Percentiles rank a stretch among this genome's conserved stretches.
These are phyloP conservation scores for Sesamia inferens DNA, from an alignment of 2,888 invertebrate species.

Conservation along the genomic window DNA sequence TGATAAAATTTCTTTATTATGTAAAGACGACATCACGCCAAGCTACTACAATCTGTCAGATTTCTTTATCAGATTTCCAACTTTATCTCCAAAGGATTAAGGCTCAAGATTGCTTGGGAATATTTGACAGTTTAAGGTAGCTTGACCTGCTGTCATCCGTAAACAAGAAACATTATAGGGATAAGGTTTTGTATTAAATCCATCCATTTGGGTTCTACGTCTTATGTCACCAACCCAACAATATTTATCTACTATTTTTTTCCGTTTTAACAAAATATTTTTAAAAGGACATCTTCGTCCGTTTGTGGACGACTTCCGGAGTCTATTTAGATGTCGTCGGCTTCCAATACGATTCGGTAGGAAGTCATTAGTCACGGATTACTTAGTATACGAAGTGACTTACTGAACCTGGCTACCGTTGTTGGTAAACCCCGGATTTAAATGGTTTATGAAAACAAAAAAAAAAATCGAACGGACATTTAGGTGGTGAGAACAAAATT, in stretches of 20 bases:
- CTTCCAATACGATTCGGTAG: conserved; percentile 71
- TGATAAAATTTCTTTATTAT: no score
- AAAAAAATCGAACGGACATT: background rate
- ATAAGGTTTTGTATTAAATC: background rate
- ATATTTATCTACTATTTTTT: conserved; percentile 1
- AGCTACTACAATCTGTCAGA: no score
- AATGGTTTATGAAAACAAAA: conserved; percentile 4
- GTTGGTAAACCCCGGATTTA: conserved; percentile 42
- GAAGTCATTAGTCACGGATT: conserved; percentile 77
- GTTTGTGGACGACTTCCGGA: conserved; percentile 53
- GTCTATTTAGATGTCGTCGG: conserved; percentile 72
- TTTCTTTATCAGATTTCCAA: no score
- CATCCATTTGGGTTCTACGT: background rate
- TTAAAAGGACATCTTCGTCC: conserved; percentile 33
- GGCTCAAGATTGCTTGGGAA: no score
- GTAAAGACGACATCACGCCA: no score
- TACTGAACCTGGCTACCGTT: conserved; percentile 35
- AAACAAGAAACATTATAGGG: no score
- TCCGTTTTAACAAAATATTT: conserved; percentile 47
- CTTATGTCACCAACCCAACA: background rate
- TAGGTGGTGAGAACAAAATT: background rate
- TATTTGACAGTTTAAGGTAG: no score
- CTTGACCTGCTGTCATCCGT: no score
- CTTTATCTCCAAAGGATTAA: no score
- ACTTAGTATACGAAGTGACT: conserved; percentile 60